Evolutionary conservation across 2,797 vertebrate species (phyloP), one percentile per base, ranked within the genome.

Genomic region (Distichodus sexfasciatus): DNA sequence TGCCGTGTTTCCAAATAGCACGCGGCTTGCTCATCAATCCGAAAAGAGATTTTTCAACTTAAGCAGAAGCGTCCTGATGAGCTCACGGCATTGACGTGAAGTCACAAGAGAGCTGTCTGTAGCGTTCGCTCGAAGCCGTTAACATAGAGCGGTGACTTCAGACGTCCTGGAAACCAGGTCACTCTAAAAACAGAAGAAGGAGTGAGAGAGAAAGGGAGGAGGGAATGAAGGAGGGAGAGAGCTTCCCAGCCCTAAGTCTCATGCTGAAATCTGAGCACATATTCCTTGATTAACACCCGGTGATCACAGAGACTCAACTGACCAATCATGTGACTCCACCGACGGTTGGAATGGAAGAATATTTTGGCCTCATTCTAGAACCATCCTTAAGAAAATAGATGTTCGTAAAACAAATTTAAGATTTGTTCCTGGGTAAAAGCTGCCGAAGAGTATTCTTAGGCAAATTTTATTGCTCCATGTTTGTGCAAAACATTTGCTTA

Each of bases 291-390:
- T 84, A 87, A 84, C 79, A 69, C 81, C 53, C 28, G 24, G 26
- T 41, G 38, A 29, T 75, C 67, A 79, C 71, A 85, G 85, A 87
- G 66, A 76, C 79, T 69, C 77, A 76, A 77, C 71, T 81, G 85
- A 84, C 75, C 79, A 83, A 87, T 83, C 78, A 75, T 78, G 77
- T 80, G 79, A 85, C 75, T 67, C 72, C 62, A 82, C 50, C 79
- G 41, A 59, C 79, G n/a, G n/a, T n/a, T n/a, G n/a, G n/a, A n/a
- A n/a, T n/a, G n/a, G n/a, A n/a, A n/a, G n/a, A n/a, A n/a, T n/a
- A n/a, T n/a, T n/a, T n/a, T n/a, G n/a, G n/a, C n/a, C n/a, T n/a
- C n/a, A n/a, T n/a, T n/a, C n/a, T n/a, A n/a, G n/a, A n/a, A n/a
- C n/a, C n/a, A n/a, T n/a, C n/a, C n/a, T n/a, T n/a, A n/a, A n/a